Conservation (phyloP, 2,113 vertebrate genomes). For the Myotis brandtii region DNA sequence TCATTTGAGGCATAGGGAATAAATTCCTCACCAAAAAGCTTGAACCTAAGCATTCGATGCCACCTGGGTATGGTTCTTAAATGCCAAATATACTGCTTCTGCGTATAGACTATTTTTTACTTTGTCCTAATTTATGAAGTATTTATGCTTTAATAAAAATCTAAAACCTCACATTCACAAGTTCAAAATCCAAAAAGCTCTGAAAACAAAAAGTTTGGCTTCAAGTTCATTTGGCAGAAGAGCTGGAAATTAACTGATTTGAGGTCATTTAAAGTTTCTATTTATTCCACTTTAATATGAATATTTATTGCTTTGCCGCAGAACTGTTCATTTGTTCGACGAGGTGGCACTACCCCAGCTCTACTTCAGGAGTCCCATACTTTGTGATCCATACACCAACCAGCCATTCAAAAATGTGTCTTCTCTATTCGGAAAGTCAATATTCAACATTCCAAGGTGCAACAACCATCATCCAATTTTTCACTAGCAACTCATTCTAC, state of each 20-base stretch:
- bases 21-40: background rate
- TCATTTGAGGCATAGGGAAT: background rate
- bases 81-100: background rate
- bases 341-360: background rate
- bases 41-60: background rate
- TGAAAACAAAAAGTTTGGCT: slow-evolving; percentile 22
- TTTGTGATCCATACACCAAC: background rate
- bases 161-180: slow-evolving; percentile 16
- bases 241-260: background rate
- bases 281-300: background rate
- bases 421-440: slow-evolving; percentile 12
- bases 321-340: background rate
- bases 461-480: slow-evolving; percentile 11
- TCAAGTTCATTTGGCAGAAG: background rate
- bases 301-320: background rate
- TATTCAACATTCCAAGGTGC: slow-evolving; percentile 39
- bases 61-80: background rate
- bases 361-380: background rate
- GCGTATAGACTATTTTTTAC: too few species aligned
- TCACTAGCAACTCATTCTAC: slow-evolving; percentile 11
- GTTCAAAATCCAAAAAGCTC: background rate
- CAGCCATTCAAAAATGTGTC: background rate
- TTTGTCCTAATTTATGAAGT: background rate
- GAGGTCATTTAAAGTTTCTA: background rate
- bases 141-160: background rate